These are phyloP conservation scores for Pampus argenteus DNA, from an alignment of 2,797 vertebrate genomes.

Conservation along the genomic window DNA sequence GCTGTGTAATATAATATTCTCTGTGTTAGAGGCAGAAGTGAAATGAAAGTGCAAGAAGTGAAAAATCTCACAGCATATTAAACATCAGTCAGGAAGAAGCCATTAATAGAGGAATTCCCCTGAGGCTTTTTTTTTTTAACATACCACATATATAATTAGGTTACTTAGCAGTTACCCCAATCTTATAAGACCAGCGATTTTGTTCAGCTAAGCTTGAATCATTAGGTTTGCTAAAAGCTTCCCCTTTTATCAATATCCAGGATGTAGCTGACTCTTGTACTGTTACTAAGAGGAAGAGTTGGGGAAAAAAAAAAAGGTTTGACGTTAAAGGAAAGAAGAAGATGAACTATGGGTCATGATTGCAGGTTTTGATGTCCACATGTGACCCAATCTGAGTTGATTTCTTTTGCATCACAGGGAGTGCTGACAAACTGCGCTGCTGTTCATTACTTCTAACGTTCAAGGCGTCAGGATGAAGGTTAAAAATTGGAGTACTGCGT, in stretches of 20 bases:
- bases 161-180: conserved; percentile 66
- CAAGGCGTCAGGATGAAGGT: conserved; percentile 14
- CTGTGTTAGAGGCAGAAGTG: conserved; percentile 20
- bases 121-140: conserved; percentile 37
- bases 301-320: conserved; percentile 1
- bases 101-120: conserved; percentile 68
- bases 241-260: conserved; percentile 60
- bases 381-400: background rate
- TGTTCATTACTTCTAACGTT: conserved; percentile 25
- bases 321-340: conserved; percentile 15
- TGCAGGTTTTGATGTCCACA: background rate
- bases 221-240: conserved; percentile 62
- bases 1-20: conserved; percentile 5
- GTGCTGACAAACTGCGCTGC: conserved; percentile 2
- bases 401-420: conserved; percentile 1
- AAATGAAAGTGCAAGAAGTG: conserved; percentile 42
- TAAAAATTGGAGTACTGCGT: conserved; percentile 17
- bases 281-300: conserved; percentile 4
- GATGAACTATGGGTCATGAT: background rate
- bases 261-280: conserved; percentile 17
- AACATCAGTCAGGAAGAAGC: conserved; percentile 47
- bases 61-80: conserved; percentile 49
- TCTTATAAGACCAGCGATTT: conserved; percentile 60
- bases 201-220: conserved; percentile 67
- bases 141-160: conserved; percentile 63